These are phyloP conservation scores for Pseudomugil tenellus DNA, from an alignment of 2,797 vertebrate genomes.

Conservation along the genomic window DNA sequence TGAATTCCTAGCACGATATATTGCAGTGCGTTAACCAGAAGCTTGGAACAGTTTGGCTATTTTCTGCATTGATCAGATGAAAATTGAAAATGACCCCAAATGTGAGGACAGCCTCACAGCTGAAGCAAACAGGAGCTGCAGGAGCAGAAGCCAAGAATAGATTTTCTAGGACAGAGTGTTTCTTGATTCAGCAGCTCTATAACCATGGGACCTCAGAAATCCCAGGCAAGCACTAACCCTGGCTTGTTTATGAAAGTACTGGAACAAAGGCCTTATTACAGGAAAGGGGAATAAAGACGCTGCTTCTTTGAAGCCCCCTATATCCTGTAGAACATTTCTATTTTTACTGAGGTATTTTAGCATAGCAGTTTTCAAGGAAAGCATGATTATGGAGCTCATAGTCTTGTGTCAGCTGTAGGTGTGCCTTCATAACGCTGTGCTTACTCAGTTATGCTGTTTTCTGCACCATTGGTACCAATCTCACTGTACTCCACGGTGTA, in stretches of 20 bases:
- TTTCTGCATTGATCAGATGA: slow-evolving; percentile 20
- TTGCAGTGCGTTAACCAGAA: background rate
- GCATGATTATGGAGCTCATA: slow-evolving; percentile 6
- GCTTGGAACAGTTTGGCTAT: slow-evolving; percentile 10
- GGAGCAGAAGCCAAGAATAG: slow-evolving; percentile 72
- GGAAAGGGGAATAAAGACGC: slow-evolving; percentile 14
- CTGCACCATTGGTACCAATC: slow-evolving; percentile 63
- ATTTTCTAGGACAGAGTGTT: slow-evolving; percentile 71
- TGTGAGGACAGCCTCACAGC: slow-evolving; percentile 39
- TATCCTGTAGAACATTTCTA: slow-evolving; percentile 2
- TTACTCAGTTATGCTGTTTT: slow-evolving; percentile 85
- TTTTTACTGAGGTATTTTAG: slow-evolving; percentile 18
- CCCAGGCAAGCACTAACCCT: slow-evolving; percentile 48
- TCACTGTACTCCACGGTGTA: slow-evolving; percentile 91
- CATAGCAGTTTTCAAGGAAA: background rate
- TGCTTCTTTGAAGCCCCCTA: slow-evolving; percentile 28
- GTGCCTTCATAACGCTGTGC: slow-evolving; percentile 46
- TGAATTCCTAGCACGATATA: slow-evolving; percentile 13
- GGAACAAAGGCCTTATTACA: slow-evolving; percentile 41
- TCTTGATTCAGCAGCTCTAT: slow-evolving; percentile 71
- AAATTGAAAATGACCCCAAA: slow-evolving; percentile 49
- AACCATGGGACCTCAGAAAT: slow-evolving; percentile 59
- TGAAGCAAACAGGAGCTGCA: slow-evolving; percentile 52
- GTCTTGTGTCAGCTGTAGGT: background rate
- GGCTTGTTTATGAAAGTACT: slow-evolving; percentile 46